These are phyloP conservation scores for Hofmannophila pseudospretella DNA, from an alignment of 2,888 invertebrate species.

Conservation along the genomic window DNA sequence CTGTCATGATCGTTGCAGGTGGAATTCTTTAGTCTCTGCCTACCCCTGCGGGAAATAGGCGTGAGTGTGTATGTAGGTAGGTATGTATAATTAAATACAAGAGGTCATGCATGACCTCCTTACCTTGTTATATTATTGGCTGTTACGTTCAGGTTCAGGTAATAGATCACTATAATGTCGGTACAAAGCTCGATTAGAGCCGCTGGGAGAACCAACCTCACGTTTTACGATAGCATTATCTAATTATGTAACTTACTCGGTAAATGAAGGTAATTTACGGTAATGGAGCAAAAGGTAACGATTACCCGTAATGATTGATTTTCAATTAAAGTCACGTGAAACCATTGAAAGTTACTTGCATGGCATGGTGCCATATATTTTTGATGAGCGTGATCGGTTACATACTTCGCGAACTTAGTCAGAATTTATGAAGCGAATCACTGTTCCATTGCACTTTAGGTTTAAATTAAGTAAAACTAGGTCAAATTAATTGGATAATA, in stretches of 20 bases:
- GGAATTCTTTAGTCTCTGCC: too few species aligned
- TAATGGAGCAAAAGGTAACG: neutral
- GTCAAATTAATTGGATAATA: neutral
- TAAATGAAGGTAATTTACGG: neutral
- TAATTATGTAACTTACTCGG: constrained; percentile 16
- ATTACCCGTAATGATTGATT: constrained; percentile 3
- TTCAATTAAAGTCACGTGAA: constrained; percentile 6
- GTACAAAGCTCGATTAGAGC: neutral
- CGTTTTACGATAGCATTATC: constrained; percentile 14
- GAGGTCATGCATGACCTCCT: too few species aligned
- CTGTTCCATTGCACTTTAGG: neutral
- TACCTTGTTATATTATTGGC: too few species aligned
- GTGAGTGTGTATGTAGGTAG: too few species aligned
- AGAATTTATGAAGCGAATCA: neutral
- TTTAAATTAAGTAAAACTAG: neutral
- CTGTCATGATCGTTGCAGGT: too few species aligned
- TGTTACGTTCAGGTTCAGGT: too few species aligned
- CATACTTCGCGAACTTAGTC: neutral
- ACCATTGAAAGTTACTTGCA: constrained; percentile 13
- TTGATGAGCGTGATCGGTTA: constrained; percentile 13
- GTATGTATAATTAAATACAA: too few species aligned
- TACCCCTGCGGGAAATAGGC: too few species aligned
- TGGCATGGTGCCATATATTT: constrained; percentile 23
- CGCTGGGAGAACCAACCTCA: constrained; percentile 9
- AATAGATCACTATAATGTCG: neutral